Conservation (phyloP, 2,797 vertebrate genomes). For the Platalea minor region DNA sequence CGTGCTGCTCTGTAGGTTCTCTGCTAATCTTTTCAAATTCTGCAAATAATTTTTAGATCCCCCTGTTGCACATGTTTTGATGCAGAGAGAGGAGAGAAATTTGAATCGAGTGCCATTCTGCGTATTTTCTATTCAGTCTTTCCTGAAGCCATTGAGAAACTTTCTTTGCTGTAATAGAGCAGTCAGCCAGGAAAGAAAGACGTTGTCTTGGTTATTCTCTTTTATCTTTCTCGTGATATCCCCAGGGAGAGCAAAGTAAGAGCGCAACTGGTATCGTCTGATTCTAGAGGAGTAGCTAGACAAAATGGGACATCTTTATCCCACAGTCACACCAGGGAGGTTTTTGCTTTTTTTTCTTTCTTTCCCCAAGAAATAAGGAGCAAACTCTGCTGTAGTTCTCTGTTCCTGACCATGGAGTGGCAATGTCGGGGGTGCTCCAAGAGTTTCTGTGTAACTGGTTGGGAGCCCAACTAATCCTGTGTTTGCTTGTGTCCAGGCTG, state of each 20-base stretch:
- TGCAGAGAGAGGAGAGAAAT: background rate
- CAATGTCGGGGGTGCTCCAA: background rate
- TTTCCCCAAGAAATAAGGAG: background rate
- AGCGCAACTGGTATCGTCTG: background rate
- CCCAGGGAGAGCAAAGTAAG: background rate
- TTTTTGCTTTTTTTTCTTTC: background rate
- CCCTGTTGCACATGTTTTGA: background rate
- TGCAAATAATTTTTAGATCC: background rate
- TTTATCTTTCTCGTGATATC: background rate
- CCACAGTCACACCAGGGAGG: background rate
- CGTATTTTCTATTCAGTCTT: background rate
- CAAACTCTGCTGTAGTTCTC: background rate
- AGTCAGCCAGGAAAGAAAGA: background rate
- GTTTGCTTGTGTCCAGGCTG: background rate
- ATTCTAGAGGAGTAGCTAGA: background rate
- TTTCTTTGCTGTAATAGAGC: background rate
- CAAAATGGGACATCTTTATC: background rate
- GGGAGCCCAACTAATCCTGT: background rate
- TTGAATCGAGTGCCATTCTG: background rate
- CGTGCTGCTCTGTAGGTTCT: background rate
- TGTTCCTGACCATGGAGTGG: background rate
- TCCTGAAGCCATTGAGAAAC: background rate
- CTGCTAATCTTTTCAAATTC: background rate
- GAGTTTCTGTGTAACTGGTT: background rate
- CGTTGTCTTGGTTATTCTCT: background rate